Conservation (phyloP, 2,797 vertebrate genomes). For the Anguilla anguilla region DNA sequence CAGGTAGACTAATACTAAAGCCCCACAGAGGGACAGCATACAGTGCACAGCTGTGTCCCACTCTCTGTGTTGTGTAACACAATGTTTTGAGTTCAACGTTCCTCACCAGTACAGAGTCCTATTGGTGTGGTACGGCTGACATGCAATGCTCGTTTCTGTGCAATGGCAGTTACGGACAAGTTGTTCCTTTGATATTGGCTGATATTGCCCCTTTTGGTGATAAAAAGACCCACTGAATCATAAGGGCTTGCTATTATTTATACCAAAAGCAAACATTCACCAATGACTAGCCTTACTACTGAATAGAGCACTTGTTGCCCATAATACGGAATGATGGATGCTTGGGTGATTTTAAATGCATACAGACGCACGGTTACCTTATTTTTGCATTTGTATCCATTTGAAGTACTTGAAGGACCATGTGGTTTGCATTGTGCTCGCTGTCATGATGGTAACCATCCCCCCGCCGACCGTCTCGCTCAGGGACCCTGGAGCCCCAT, state of each 20-base stretch:
- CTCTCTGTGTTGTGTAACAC: conserved; percentile 42
- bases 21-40: conserved; percentile 36
- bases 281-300: neutral
- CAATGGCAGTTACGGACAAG: neutral
- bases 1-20: conserved; percentile 38
- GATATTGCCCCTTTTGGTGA: neutral
- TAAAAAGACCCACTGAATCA: too few species aligned
- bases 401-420: neutral
- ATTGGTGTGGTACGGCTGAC: conserved; percentile 17
- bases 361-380: neutral
- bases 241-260: too few species aligned
- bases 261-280: neutral
- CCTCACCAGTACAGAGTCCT: conserved; percentile 36
- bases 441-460: neutral
- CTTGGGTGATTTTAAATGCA: neutral
- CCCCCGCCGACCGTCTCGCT: conserved; percentile 13
- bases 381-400: neutral
- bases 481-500: conserved; percentile 92
- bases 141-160: neutral
- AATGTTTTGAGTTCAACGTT: conserved; percentile 9
- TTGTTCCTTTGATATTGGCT: neutral
- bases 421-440: neutral
- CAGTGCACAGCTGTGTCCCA: conserved; percentile 37
- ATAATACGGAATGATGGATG: neutral
- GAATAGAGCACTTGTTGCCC: neutral